Evolutionary conservation across 2,797 vertebrate species (phyloP).

Genomic region (Arrhamphus sclerolepis): DNA sequence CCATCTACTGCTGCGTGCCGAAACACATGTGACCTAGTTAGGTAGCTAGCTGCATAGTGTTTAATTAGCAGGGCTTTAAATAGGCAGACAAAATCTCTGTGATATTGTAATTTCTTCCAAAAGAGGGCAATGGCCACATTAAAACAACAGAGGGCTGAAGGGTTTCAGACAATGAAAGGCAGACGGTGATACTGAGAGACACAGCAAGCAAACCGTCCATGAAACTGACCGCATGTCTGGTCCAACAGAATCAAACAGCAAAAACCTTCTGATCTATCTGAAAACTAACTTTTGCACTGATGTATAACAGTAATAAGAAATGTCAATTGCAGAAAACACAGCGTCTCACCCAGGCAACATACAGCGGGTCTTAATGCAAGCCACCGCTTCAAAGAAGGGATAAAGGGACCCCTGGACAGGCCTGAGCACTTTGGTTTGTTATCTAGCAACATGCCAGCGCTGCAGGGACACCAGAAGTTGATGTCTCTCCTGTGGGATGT

Average conservation of each 20-base stretch:
- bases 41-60: slow-evolving; percentile 2
- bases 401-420: background rate
- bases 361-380: background rate
- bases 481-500: slow-evolving; percentile 21
- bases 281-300: slow-evolving; percentile 14
- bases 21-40: slow-evolving; percentile 1
- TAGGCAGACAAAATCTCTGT: slow-evolving; percentile 10
- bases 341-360: slow-evolving; percentile 3
- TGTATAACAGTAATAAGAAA: slow-evolving; percentile 25
- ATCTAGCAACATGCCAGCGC: background rate
- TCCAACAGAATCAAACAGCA: slow-evolving; percentile 9
- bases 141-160: background rate
- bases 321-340: slow-evolving; percentile 4
- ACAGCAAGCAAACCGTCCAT: background rate
- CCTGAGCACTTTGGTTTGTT: slow-evolving; percentile 2
- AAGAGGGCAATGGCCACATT: background rate
- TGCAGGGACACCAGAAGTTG: background rate
- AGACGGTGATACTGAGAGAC: background rate
- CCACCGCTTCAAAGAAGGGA: background rate
- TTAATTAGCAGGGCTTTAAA: slow-evolving; percentile 11
- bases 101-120: background rate
- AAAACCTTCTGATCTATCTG: background rate
- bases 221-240: background rate
- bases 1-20: background rate
- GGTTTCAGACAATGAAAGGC: background rate